Evolutionary conservation across 2,797 vertebrate species (phyloP).

Genomic region (Takifugu rubripes): DNA sequence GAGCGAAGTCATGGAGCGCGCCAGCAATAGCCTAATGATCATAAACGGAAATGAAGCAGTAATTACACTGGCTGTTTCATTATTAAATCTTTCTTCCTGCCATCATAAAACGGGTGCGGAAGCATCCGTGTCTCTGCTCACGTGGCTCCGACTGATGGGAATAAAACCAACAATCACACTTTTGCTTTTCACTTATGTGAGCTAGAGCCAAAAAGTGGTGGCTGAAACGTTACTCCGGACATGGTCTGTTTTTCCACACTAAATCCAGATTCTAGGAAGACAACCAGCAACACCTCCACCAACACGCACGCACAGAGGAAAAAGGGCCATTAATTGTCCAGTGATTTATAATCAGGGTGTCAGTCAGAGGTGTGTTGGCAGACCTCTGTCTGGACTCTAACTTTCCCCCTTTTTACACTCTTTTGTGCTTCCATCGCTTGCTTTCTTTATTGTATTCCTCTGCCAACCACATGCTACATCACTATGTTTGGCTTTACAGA

Average conservation of each 20-base stretch:
- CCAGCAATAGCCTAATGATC: conserved; percentile 44
- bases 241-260: conserved; percentile 10
- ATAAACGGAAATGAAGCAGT: conserved; percentile 55
- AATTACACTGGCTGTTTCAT: conserved; percentile 52
- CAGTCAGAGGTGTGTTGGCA: conserved; percentile 66
- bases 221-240: conserved; percentile 7
- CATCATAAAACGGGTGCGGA: conserved; percentile 26
- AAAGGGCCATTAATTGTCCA: conserved; percentile 46
- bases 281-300: too few relatives aligned
- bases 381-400: conserved; percentile 29
- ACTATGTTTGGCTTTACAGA: conserved; percentile 1
- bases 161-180: conserved; percentile 19
- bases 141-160: conserved; percentile 9
- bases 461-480: background rate
- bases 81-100: conserved; percentile 45
- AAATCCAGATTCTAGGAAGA: too few relatives aligned
- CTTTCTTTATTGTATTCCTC: conserved; percentile 1
- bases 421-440: conserved; percentile 10
- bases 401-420: conserved; percentile 17
- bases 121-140: conserved; percentile 7
- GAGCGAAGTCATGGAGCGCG: conserved; percentile 53
- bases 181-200: conserved; percentile 9
- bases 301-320: conserved; percentile 34
- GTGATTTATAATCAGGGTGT: conserved; percentile 59
- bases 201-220: conserved; percentile 1